These are phyloP conservation scores for Spea multiplicata DNA, from an alignment of 2,113 vertebrate species.

Conservation along the genomic window DNA sequence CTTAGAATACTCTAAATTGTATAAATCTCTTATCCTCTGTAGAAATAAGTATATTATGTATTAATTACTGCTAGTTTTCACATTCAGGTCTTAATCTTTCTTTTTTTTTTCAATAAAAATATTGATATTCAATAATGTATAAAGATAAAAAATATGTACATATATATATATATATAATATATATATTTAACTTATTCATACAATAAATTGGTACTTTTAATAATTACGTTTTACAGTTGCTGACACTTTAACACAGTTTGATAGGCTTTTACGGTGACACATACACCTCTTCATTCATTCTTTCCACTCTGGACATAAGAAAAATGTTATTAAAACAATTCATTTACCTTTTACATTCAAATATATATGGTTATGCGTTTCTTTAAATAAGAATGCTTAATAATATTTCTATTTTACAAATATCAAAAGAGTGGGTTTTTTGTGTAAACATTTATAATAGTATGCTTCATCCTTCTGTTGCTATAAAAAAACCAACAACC, in stretches of 20 bases:
- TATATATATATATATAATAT: slow-evolving; percentile 3
- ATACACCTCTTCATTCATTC: no score
- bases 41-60: background rate
- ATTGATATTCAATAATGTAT: background rate
- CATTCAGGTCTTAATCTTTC: background rate
- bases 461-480: background rate
- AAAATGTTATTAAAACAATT: no score
- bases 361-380: no score
- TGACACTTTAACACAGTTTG: no score
- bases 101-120: background rate
- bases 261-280: no score
- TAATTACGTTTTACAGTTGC: no score
- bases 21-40: slow-evolving; percentile 11
- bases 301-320: no score
- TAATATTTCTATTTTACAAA: no score
- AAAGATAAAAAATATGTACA: background rate
- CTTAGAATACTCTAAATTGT: slow-evolving; percentile 21
- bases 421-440: no score
- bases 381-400: no score
- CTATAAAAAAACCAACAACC: background rate
- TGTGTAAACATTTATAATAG: no score
- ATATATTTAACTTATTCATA: background rate
- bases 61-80: background rate
- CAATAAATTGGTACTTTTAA: background rate
- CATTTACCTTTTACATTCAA: no score